phyloP scores from a whole-genome alignment of 2,888 invertebrate genomes.

The Tanypteryx hageni region DNA sequence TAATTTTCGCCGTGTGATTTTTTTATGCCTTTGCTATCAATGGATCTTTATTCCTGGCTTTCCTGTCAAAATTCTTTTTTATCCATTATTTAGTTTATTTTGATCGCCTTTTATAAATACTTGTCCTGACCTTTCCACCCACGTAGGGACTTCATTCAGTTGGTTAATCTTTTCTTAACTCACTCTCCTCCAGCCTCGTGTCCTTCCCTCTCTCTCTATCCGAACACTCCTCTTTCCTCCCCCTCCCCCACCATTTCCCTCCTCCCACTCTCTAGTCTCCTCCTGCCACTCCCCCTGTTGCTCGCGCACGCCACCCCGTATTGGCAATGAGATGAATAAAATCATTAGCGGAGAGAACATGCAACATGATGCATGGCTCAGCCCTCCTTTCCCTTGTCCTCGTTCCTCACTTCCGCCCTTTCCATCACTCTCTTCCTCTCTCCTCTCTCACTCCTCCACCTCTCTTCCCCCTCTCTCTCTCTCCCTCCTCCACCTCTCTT shows the following conservation, averaged over 20 bases:
- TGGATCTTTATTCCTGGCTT: not conserved
- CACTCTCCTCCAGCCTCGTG: not conserved
- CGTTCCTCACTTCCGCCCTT: slow-evolving; percentile 62
- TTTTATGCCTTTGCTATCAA: not conserved
- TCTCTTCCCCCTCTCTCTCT: not conserved
- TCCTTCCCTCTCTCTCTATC: not conserved
- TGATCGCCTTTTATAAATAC: not conserved
- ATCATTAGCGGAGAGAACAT: slow-evolving; percentile 61
- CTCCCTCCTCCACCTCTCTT: not conserved
- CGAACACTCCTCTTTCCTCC: not conserved
- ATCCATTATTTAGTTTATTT: not conserved
- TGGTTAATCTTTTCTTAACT: slow-evolving; percentile 12
- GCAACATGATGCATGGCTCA: slow-evolving; percentile 63
- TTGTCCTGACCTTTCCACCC: slow-evolving; percentile 36
- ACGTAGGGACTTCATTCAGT: slow-evolving; percentile 37
- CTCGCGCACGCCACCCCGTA: slow-evolving; percentile 58
- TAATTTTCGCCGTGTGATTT: not conserved
- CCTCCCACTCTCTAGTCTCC: not conserved
- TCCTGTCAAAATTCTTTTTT: not conserved
- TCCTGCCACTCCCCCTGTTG: slow-evolving; percentile 35
- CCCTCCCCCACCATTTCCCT: not conserved
- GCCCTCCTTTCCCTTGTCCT: slow-evolving; percentile 63
- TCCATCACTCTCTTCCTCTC: slow-evolving; percentile 43
- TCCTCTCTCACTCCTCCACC: not conserved
- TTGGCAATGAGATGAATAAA: slow-evolving; percentile 64